Evolutionary conservation across 2,113 vertebrate genomes (phyloP).

Genomic region (Eurypyga helias): DNA sequence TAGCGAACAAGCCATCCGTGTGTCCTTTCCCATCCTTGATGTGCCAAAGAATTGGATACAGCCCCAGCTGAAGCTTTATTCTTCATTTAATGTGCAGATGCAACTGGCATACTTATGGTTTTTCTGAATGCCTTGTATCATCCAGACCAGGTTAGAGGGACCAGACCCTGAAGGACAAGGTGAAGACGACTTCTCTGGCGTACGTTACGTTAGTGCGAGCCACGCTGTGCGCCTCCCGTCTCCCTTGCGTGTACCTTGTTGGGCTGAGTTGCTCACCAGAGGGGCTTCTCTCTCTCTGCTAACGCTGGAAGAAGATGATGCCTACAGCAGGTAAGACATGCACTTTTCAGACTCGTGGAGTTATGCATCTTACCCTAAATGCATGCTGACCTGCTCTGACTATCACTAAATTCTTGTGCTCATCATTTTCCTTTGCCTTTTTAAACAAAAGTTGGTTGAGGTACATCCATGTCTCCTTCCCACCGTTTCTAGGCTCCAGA

Average conservation of each 20-base stretch:
- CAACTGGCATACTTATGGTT: neutral
- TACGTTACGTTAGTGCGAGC: rapidly evolving
- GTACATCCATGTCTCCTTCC: neutral
- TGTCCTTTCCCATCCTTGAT: neutral
- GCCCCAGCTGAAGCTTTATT: slow-evolving; percentile 9
- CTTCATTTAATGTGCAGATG: slow-evolving; percentile 9
- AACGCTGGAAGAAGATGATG: neutral
- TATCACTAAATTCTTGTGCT: neutral
- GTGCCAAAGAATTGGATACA: slow-evolving; percentile 38
- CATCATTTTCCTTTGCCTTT: neutral
- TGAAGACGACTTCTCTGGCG: neutral
- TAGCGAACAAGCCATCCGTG: slow-evolving; percentile 15
- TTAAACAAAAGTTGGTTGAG: neutral
- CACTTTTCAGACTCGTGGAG: neutral
- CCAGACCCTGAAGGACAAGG: neutral
- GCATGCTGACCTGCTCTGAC: neutral
- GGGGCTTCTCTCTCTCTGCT: neutral
- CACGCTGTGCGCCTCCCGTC: rapidly evolving
- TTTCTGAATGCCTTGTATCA: neutral
- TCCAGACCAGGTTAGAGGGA: neutral
- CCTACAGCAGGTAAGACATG: neutral
- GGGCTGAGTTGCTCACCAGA: neutral
- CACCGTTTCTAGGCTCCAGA: neutral
- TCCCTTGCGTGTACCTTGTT: neutral
- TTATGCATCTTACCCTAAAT: neutral